phyloP scores from a whole-genome alignment of 2,113 vertebrate genomes.

The Ageneiosus marmoratus region DNA sequence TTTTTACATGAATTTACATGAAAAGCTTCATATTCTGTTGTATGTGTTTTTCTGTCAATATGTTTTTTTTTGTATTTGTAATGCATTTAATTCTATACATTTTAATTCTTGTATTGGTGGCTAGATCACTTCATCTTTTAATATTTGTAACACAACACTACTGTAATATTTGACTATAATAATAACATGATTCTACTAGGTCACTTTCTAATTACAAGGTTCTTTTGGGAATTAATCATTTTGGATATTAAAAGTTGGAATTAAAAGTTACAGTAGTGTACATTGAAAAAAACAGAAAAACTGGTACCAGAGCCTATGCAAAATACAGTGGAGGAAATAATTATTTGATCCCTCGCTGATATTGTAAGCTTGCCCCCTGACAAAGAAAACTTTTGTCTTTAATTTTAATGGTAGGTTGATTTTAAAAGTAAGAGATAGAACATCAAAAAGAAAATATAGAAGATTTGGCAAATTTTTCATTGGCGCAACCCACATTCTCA shows the following conservation, averaged over 20 bases:
- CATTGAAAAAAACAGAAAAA: neutral
- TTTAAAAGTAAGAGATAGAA: too few relatives aligned
- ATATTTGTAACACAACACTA: neutral
- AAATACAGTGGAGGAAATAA: too few relatives aligned
- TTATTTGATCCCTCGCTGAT: too few relatives aligned
- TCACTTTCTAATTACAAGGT: neutral
- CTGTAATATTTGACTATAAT: neutral
- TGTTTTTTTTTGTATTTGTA: neutral
- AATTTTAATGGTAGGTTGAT: too few relatives aligned
- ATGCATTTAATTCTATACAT: constrained; percentile 2
- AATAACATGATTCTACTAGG: neutral
- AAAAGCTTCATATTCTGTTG: neutral
- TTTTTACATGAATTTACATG: neutral
- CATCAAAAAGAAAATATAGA: too few relatives aligned
- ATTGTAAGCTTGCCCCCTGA: too few relatives aligned
- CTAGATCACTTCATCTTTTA: neutral
- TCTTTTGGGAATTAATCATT: neutral
- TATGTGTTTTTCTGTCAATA: neutral
- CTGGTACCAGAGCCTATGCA: too few relatives aligned
- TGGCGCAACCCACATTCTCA: too few relatives aligned
- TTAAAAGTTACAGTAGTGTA: neutral
- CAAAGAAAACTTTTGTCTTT: too few relatives aligned
- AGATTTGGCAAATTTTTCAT: too few relatives aligned
- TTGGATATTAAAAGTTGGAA: neutral
- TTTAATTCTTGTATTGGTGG: neutral